Base-by-base conservation (phyloP, 2,888 invertebrate genomes). In the Linyphia triangularis region DNA sequence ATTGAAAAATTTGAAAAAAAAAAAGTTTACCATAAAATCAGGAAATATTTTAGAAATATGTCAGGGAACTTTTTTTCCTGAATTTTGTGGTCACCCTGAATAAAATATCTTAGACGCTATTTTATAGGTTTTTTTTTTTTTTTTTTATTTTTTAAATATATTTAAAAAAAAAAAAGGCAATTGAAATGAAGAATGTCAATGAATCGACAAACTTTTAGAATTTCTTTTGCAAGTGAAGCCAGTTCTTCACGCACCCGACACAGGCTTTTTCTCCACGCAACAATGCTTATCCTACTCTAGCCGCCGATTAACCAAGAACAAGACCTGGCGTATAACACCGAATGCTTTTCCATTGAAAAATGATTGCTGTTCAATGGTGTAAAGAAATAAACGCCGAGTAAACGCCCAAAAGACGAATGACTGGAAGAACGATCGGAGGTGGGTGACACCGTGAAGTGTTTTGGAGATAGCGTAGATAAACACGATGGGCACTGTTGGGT, bases 351-450 rank as follows among this genome's bases (percentile, higher is more conserved):
- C 67, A 67, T 67, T 67, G 67, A 67, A 67, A 67, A 67, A 33
- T 67, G 40, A 77, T 63, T 61, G 63, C 43, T 77, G 77, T 24
- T 61, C 75, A 37, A 59, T 59, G 33, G 33, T 26, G 61, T 63
- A 24, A 24, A 77, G 77, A 77, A 77, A 77, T 63, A 63, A 77
- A 77, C 19, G 24, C 28, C 43, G 10, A 26, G 40, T 22, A 72
- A 51, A 72, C 77, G 77, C 77, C 77, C 77, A 77, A 63, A 77
- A 77, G 77, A 77, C 63, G 77, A 77, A 77, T 77, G 61, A 28
- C 61, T 77, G 22, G 4, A 67, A n/a, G 22, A 67, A 16, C 16
- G 26, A 63, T 63, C 10, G 63, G 19, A 63, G 77, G 61, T 77
- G 77, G 77, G 77, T 37, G 61, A 37, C 61, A 40, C 61, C 61